A percentile compares a stretch with the other conserved stretches of the same genome.
Evolutionary conservation across 2,888 invertebrate genomes (phyloP).

Genomic region (Notodonta ziczac): DNA sequence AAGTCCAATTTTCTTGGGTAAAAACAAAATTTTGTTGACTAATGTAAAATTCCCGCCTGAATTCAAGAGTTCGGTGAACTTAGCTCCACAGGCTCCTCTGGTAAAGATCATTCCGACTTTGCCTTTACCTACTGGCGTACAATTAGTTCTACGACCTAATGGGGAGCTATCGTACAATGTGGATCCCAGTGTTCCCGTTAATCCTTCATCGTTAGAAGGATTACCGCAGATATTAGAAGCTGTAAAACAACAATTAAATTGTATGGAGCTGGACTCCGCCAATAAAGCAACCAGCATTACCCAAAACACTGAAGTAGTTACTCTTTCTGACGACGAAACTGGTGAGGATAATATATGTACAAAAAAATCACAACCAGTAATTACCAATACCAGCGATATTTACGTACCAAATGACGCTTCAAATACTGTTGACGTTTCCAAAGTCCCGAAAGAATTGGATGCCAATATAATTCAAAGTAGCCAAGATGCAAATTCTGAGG

Average conservation of each 20-base stretch:
- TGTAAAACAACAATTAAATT: conserved; percentile 50
- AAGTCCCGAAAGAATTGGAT: neutral
- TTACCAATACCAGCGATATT: neutral
- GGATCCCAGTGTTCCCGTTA: conserved; percentile 39
- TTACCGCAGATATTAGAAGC: conserved; percentile 47
- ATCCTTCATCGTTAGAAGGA: conserved; percentile 29
- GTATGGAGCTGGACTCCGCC: conserved; percentile 1
- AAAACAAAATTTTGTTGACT: conserved; percentile 71
- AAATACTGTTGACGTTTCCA: neutral
- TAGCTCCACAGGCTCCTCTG: conserved; percentile 11
- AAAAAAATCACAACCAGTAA: neutral
- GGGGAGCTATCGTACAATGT: conserved; percentile 46
- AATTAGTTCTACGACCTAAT: conserved; percentile 44
- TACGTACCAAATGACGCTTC: neutral
- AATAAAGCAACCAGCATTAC: conserved; percentile 20
- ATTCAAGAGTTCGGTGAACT: conserved; percentile 17
- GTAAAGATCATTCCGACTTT: conserved; percentile 11
- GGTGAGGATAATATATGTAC: neutral
- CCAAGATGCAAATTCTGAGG: neutral
- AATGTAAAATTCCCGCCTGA: conserved; percentile 47
- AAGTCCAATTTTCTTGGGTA: conserved; percentile 62
- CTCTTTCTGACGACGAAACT: conserved; percentile 31
- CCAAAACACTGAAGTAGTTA: conserved; percentile 22
- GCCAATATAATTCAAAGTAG: neutral
- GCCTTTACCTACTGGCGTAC: conserved; percentile 49